A percentile compares a stretch with the other conserved stretches of the same genome.
Conservation (phyloP, 2,797 vertebrate genomes). For the Petrocephalus sullivani region DNA sequence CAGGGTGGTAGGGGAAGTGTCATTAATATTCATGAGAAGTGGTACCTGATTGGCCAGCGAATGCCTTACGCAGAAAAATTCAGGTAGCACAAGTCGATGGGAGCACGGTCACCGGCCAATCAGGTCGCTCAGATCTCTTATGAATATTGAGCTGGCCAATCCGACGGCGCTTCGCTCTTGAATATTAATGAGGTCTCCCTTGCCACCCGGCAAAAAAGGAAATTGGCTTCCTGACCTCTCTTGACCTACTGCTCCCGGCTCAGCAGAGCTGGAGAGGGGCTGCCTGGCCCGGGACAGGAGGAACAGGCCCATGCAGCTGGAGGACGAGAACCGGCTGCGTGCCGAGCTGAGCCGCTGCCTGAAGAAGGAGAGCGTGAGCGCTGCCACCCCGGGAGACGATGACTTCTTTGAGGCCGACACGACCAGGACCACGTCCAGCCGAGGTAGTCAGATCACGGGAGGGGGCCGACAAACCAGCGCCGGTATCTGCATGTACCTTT, state of each 20-base stretch:
- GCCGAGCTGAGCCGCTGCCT: conserved; percentile 93
- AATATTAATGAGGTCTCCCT: no score
- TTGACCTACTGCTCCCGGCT: conserved; percentile 26
- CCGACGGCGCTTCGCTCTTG: no score
- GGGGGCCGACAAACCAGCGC: neutral
- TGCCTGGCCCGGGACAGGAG: conserved; percentile 79
- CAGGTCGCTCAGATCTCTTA: no score
- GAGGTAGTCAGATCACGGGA: conserved; percentile 65
- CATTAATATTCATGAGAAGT: no score
- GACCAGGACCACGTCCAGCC: conserved; percentile 84
- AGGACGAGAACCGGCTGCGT: conserved; percentile 95
- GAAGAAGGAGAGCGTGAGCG: conserved; percentile 76
- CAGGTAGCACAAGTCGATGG: no score
- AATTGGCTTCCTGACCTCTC: no score
- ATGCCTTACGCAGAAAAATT: no score
- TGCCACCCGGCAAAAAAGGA: no score
- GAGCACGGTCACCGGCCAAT: no score
- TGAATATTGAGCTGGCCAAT: no score
- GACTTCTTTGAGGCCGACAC: conserved; percentile 88
- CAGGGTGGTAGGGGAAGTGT: no score
- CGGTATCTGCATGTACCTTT: neutral
- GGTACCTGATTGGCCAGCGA: no score
- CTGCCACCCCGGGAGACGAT: conserved; percentile 69
- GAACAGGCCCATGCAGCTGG: conserved; percentile 91
- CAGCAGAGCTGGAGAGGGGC: conserved; percentile 75